phyloP scores from a whole-genome alignment of 2,888 invertebrate genomes.

The Saturnia japonica region DNA sequence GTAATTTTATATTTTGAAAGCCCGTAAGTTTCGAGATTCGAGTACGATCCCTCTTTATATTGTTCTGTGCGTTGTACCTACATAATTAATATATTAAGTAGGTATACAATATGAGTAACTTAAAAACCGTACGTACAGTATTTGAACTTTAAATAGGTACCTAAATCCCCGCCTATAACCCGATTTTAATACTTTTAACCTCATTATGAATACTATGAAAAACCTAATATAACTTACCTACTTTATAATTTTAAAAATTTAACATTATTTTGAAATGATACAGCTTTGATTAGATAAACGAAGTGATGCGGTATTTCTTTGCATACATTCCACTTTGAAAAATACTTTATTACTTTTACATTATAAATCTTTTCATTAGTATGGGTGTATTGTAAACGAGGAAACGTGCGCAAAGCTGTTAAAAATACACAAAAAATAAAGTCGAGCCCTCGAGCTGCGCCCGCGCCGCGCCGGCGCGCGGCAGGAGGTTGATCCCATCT shows the following conservation, averaged over 20 bases:
- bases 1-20: too few species aligned
- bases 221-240: too few species aligned
- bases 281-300: too few species aligned
- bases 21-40: too few species aligned
- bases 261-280: too few species aligned
- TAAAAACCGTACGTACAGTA: too few species aligned
- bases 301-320: background rate
- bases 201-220: too few species aligned
- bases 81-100: too few species aligned
- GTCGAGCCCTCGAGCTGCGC: constrained; percentile 54
- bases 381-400: constrained; percentile 34
- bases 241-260: too few species aligned
- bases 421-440: constrained; percentile 67
- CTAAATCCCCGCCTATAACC: background rate
- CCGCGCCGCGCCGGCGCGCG: constrained; percentile 41
- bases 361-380: constrained; percentile 15
- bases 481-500: constrained; percentile 68
- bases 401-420: constrained; percentile 59
- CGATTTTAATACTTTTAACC: background rate
- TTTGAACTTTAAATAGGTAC: background rate
- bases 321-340: background rate
- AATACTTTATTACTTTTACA: background rate
- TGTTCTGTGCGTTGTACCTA: too few species aligned
- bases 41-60: too few species aligned
- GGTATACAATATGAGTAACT: background rate